A percentile compares a stretch with the other conserved stretches of the same genome.
phyloP scores from a whole-genome alignment of 1,140 invertebrate species.

The Brachionus sp. region DNA sequence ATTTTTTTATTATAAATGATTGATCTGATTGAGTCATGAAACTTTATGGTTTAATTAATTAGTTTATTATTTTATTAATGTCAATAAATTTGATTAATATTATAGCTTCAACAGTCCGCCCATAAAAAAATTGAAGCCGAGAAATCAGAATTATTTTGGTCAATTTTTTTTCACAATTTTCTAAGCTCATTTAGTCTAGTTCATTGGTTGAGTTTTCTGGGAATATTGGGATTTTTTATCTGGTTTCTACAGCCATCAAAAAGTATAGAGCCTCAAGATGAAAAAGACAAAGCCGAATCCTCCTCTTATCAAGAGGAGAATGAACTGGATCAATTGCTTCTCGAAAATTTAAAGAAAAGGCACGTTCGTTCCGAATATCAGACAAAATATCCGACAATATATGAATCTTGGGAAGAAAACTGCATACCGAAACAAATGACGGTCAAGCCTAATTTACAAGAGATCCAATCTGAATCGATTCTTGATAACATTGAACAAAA shows the following conservation, averaged over 20 bases:
- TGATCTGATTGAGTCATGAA: slow-evolving; percentile 4
- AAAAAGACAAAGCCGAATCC: neutral
- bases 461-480: neutral
- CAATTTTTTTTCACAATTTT: neutral
- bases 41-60: slow-evolving; percentile 21
- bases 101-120: slow-evolving; percentile 35
- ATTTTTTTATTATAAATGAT: neutral
- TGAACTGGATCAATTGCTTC: neutral
- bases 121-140: neutral
- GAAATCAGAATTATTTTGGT: neutral
- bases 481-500: neutral
- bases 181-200: neutral
- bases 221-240: slow-evolving; percentile 33
- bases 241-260: slow-evolving; percentile 30
- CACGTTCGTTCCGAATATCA: neutral
- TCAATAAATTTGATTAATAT: neutral
- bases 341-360: neutral
- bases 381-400: slow-evolving; percentile 29
- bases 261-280: neutral
- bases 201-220: slow-evolving; percentile 30
- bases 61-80: neutral
- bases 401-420: neutral
- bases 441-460: neutral
- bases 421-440: neutral
- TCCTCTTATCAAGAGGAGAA: slow-evolving; percentile 26